These are phyloP conservation scores for Girardia tigrina DNA, from an alignment of 2,888 invertebrate species.

Conservation along the genomic window DNA sequence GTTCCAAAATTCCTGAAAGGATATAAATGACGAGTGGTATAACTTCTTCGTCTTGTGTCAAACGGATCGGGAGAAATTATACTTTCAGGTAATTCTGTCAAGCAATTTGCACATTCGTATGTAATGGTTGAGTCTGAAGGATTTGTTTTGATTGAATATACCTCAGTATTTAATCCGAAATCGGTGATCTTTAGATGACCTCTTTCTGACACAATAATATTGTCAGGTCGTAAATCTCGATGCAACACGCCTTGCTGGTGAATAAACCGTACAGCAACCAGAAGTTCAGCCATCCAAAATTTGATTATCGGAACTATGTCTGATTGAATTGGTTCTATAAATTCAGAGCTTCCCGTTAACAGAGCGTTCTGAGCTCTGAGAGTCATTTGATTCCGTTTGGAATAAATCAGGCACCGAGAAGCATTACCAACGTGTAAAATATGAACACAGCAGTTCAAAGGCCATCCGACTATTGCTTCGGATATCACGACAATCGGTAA, in stretches of 20 bases:
- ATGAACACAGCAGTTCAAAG: background rate
- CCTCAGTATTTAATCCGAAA: background rate
- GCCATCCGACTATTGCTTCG: constrained; percentile 5
- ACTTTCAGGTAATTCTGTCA: background rate
- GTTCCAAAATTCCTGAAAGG: background rate
- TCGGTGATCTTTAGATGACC: background rate
- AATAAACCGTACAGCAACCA: background rate
- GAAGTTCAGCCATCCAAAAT: constrained; percentile 4
- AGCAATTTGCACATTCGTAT: background rate
- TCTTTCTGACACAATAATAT: constrained; percentile 1
- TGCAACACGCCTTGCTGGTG: background rate
- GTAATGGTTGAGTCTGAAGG: background rate
- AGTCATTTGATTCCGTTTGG: constrained; percentile 2
- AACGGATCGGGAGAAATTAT: background rate
- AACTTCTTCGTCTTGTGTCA: background rate
- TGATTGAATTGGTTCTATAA: background rate
- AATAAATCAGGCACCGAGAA: constrained; percentile 14
- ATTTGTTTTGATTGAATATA: background rate
- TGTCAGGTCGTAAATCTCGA: background rate
- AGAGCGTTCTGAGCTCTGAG: background rate
- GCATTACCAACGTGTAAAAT: background rate
- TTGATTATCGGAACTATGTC: background rate
- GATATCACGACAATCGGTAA: background rate
- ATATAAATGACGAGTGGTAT: background rate
- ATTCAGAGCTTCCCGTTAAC: background rate